Evolutionary conservation across 2,113 vertebrate species (phyloP).

Genomic region (Edolisoma coerulescens): DNA sequence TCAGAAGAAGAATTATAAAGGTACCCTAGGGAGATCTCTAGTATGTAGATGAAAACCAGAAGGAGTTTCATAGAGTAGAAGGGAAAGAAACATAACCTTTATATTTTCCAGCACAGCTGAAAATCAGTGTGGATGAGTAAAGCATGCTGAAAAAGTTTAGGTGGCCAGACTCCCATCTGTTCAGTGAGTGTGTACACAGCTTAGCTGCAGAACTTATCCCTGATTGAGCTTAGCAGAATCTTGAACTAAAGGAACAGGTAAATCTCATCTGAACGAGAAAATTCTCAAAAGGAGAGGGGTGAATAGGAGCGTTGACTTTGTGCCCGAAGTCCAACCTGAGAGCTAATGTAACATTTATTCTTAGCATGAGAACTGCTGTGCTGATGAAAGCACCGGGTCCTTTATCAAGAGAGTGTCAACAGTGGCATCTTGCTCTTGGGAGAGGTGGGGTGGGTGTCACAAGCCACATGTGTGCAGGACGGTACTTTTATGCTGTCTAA

Average conservation of each 20-base stretch:
- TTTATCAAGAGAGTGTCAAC: background rate
- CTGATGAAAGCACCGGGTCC: rapidly evolving
- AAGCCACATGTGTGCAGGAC: rapidly evolving
- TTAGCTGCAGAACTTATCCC: background rate
- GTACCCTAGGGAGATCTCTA: background rate
- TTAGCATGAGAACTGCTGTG: background rate
- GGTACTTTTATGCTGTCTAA: background rate
- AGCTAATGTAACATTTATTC: background rate
- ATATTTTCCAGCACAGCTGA: background rate
- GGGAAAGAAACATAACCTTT: background rate
- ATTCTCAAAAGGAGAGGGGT: background rate
- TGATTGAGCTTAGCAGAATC: background rate
- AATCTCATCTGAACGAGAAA: background rate
- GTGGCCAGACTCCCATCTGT: background rate
- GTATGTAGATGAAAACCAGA: background rate
- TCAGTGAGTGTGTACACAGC: rapidly evolving
- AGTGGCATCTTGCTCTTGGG: background rate
- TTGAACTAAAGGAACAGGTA: background rate
- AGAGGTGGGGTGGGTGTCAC: background rate
- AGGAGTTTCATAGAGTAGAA: background rate
- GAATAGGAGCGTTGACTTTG: background rate
- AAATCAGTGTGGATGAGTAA: background rate
- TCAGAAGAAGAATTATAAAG: background rate
- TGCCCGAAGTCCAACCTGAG: background rate
- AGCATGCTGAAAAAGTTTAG: background rate